Evolutionary conservation across 2,888 invertebrate species (phyloP), one percentile per base, ranked within the genome.

Genomic region (Anagyrus pseudococci): DNA sequence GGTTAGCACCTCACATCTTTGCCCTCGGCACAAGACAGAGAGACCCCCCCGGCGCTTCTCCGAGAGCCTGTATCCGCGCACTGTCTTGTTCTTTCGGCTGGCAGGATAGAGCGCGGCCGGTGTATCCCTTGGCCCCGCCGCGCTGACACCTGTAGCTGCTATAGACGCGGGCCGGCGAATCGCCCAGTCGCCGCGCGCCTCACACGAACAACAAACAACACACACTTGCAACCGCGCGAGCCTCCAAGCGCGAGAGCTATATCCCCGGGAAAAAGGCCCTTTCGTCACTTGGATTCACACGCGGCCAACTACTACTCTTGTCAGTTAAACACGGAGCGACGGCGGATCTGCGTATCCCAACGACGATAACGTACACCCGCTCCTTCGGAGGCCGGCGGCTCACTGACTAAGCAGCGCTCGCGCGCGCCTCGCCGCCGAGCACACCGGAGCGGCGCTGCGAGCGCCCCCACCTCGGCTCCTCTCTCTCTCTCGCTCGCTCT

Each of bases 401-500:
- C 58, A 77, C 76, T 77, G 74, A 66, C 69, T 62, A 56, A 29
- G 57, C 23, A 65, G 52, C 6, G 2, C 4, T 48, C 17, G 25
- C 22, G 40, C 46, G 22, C 48, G 20, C 19, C 25, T 4, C 47
- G 40, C 61, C 57, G 55, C 59, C 57, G 46, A 44, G 62, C 57
- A 53, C 46, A 47, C 61, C 15, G 33, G 29, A 22, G 25, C 37
- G 40, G 40, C 41, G 67, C 73, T 68, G 70, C 67, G 71, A 73
- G 70, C 71, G 73, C 74, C 74, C 72, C 72, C 72, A 74, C 73
- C 73, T 72, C 72, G 70, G 62, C 52, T 46, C n/a, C n/a, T n/a
- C n/a, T n/a, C n/a, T n/a, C n/a, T n/a, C n/a, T n/a, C n/a, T n/a
- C n/a, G n/a, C n/a, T n/a, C n/a, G n/a, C n/a, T n/a, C n/a, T n/a